Evolutionary conservation across 2,797 vertebrate species (phyloP).

Genomic region (Onychomys torridus): DNA sequence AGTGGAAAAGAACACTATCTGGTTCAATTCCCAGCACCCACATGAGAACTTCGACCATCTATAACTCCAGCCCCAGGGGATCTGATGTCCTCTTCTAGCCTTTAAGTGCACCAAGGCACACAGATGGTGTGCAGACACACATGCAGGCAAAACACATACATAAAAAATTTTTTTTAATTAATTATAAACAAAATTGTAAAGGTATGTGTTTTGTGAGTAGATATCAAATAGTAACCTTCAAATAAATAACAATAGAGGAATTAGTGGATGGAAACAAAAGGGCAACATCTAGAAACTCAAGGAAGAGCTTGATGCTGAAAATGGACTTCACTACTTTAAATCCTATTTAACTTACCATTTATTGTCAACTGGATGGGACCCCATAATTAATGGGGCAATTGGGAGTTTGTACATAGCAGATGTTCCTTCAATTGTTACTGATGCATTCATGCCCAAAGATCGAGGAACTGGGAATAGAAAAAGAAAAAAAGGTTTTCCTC

Average conservation of each 20-base stretch:
- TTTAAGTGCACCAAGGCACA: not conserved
- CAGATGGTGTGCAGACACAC: not conserved
- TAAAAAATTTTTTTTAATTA: not conserved
- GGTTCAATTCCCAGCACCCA: not conserved
- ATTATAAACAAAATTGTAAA: not conserved
- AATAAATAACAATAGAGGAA: slow-evolving; percentile 12
- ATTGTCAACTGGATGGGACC: slow-evolving; percentile 98
- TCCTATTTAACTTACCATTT: slow-evolving; percentile 92
- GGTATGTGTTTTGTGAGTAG: not conserved
- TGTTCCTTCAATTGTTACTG: slow-evolving; percentile 96
- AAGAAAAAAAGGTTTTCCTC: slow-evolving; percentile 40
- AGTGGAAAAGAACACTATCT: not conserved
- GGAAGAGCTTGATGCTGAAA: not conserved
- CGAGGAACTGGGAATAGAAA: slow-evolving; percentile 90
- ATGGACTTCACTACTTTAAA: not conserved
- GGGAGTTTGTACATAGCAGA: slow-evolving; percentile 96
- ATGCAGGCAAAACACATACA: not conserved
- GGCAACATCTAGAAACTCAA: slow-evolving; percentile 42
- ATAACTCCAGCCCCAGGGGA: not conserved
- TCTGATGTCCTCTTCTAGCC: not conserved
- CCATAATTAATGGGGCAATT: slow-evolving; percentile 97
- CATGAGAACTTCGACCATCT: not conserved
- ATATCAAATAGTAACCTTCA: slow-evolving; percentile 50
- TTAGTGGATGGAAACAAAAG: slow-evolving; percentile 36
- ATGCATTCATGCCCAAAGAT: slow-evolving; percentile 94